Percentiles rank a stretch among this genome's conserved stretches.
These are phyloP conservation scores for Gobio gobio DNA, from an alignment of 2,113 vertebrate genomes.

Conservation along the genomic window DNA sequence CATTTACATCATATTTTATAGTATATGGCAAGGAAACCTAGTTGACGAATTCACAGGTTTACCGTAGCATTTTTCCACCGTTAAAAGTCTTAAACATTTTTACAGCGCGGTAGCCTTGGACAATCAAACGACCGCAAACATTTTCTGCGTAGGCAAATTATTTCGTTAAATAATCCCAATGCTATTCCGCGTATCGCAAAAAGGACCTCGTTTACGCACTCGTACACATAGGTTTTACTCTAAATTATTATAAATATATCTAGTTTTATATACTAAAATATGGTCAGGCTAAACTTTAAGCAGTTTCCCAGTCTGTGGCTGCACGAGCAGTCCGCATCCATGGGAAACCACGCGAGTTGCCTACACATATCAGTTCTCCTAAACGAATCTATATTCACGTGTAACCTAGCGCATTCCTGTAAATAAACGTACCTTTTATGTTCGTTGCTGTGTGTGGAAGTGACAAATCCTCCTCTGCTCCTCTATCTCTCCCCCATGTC, in stretches of 20 bases:
- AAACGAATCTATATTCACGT: neutral
- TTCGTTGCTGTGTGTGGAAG: neutral
- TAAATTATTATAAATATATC: too few species aligned
- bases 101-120: neutral
- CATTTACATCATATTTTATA: neutral
- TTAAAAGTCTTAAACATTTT: neutral
- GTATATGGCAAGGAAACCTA: neutral
- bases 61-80: neutral
- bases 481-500: neutral
- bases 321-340: neutral
- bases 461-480: neutral
- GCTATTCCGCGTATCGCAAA: neutral
- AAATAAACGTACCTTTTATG: neutral
- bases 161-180: neutral
- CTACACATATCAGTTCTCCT: neutral
- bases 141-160: neutral
- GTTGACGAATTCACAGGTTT: neutral
- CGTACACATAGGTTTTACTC: neutral
- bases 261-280: neutral
- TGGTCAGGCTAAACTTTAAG: neutral
- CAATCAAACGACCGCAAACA: neutral
- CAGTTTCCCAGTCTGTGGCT: neutral
- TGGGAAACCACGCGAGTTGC: neutral
- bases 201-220: neutral
- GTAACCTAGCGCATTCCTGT: neutral